Percentiles rank a stretch among this genome's conserved stretches.
Conservation (phyloP, 2,888 invertebrate genomes). For the Papilio gigon region DNA sequence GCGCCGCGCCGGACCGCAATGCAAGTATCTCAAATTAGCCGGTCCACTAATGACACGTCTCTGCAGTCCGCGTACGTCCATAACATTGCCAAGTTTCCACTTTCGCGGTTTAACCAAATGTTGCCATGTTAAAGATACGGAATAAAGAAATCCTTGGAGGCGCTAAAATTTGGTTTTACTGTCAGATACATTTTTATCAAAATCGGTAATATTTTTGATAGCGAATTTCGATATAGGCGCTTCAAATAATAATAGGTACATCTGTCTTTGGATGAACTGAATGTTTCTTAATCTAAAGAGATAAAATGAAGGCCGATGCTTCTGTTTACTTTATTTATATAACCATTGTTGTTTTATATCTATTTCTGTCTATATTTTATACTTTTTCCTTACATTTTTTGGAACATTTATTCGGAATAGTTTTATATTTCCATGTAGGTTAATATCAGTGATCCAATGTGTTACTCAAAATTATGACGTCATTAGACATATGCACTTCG, state of each 20-base stretch:
- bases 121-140: constrained; percentile 54
- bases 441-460: neutral
- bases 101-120: constrained; percentile 75
- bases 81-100: constrained; percentile 65
- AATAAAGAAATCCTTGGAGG: constrained; percentile 50
- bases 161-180: constrained; percentile 9
- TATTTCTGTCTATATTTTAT: neutral
- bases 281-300: neutral
- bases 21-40: constrained; percentile 57
- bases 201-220: neutral
- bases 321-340: neutral
- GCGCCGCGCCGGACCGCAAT: neutral
- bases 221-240: neutral
- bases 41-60: constrained; percentile 60
- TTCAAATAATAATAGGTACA: neutral
- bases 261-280: neutral
- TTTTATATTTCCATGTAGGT: neutral
- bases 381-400: neutral
- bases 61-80: constrained; percentile 58
- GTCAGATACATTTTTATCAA: neutral
- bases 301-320: neutral
- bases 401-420: neutral
- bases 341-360: neutral
- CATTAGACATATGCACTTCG: constrained; percentile 35
- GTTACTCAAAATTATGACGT: constrained; percentile 28